Base-by-base conservation (phyloP, 2,888 invertebrate species). In the Venustoraphidia nigricollis region DNA sequence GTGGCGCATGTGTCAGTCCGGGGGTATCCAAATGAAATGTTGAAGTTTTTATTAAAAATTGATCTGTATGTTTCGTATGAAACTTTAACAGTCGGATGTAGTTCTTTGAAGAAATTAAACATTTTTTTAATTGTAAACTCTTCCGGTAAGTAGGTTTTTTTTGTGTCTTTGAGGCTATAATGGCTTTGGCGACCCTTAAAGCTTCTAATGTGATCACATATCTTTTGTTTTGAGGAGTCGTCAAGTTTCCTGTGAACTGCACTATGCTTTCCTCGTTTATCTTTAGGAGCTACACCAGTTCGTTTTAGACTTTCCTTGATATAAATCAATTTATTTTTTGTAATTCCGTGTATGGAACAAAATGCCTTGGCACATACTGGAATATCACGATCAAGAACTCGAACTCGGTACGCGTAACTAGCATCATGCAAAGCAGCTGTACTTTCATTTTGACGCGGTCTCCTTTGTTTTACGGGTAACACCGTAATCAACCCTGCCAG, bases 131-230 rank as follows among this genome's bases (percentile, higher is more conserved):
- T 49, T 47, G 48, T 53, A 43, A 51, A 41, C 14, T 50, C 52
- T 45, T 55, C 51, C 41, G 53, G 52, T 50, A 56, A 44, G 51
- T 57, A 56, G 37, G 47, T 52, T 51, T 54, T 54, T 47, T 51
- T 51, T 41, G 17, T 17, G 4, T 45, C 39, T 45, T 45, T 13
- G 34, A 36, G 14, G 27, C n/a, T 45, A 14, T 45, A 38, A 17
- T 37, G n/a, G 14, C 38, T 27, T 37, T 10, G 14, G 10, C 37
- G n/a, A 10, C 17, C 45, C 17, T 37, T 37, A 45, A 45, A 45
- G 17, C 38, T 36, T 11, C 37, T 45, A 38, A 37, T 45, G 17
- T 37, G 45, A 11, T n/a, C 38, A 13, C 36, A 37, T 11, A 45
- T 37, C 17, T 17, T 17, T 17, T 17, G 8, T 36, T 37, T 11